Conservation (phyloP, 2,797 vertebrate species). For the Kryptopterus vitreolus region DNA sequence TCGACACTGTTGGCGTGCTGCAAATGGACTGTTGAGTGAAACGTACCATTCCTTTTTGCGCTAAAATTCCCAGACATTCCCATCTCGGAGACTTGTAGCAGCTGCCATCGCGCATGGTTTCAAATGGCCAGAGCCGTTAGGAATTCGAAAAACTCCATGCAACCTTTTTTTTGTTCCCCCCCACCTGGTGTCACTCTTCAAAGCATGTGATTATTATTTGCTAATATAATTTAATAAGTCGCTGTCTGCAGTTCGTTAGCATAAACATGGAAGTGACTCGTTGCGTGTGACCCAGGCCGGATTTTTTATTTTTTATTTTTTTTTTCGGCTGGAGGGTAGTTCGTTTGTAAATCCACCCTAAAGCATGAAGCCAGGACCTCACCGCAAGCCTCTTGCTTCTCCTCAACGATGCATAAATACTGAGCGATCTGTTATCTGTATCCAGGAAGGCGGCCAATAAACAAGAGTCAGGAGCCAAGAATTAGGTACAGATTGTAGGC, state of each 20-base stretch:
- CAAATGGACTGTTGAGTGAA: conserved; percentile 66
- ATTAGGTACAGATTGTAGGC: conserved; percentile 59
- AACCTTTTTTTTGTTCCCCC: background rate
- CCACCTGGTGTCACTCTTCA: background rate
- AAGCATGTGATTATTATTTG: background rate
- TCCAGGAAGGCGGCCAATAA: conserved; percentile 71
- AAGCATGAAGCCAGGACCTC: conserved; percentile 18
- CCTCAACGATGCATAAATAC: conserved; percentile 62
- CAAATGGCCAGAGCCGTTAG: background rate
- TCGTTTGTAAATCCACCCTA: conserved; percentile 19
- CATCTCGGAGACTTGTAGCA: conserved; percentile 56
- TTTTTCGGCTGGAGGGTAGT: background rate
- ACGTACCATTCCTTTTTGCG: conserved; percentile 60
- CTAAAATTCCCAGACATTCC: conserved; percentile 52
- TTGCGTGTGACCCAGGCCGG: conserved; percentile 1
- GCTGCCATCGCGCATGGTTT: conserved; percentile 25
- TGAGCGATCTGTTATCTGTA: conserved; percentile 66
- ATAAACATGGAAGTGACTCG: background rate
- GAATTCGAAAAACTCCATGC: conserved; percentile 5
- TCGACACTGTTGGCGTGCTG: conserved; percentile 54
- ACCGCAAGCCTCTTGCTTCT: conserved; percentile 35
- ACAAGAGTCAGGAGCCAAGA: conserved; percentile 60
- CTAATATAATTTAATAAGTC: background rate
- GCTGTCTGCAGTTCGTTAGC: background rate
- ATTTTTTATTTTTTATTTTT: too few relatives aligned